A percentile compares a stretch with the other conserved stretches of the same genome.
These are phyloP conservation scores for Dromaius novaehollandiae DNA, from an alignment of 2,113 vertebrate genomes.

Conservation along the genomic window DNA sequence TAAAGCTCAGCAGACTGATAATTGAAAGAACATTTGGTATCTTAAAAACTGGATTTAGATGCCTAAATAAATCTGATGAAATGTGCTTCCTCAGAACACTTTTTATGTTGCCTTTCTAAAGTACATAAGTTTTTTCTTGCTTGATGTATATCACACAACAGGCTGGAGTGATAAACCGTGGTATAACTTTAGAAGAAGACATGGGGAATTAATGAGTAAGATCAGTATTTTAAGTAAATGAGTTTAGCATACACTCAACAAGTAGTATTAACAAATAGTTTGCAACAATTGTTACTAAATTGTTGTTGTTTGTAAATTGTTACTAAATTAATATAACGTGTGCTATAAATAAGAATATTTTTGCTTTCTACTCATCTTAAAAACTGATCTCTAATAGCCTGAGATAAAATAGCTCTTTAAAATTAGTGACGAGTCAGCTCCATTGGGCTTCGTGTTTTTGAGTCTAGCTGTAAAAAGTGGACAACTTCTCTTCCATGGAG, in stretches of 20 bases:
- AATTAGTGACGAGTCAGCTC: too few relatives aligned
- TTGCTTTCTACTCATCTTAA: neutral
- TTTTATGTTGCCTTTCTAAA: neutral
- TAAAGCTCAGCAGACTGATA: neutral
- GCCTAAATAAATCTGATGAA: neutral
- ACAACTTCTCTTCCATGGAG: neutral
- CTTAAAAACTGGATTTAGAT: neutral
- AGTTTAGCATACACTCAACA: neutral
- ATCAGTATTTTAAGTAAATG: neutral
- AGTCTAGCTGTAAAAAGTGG: neutral
- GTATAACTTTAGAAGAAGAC: neutral
- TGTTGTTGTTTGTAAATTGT: neutral
- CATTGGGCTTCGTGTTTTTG: neutral
- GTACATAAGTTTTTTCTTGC: neutral
- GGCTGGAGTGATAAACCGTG: neutral
- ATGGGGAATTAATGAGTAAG: neutral
- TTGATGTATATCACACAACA: neutral
- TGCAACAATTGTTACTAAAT: neutral
- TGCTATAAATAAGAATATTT: neutral
- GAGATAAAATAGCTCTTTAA: neutral
- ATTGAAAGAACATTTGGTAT: neutral
- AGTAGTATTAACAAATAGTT: neutral
- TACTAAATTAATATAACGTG: neutral
- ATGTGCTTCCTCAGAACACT: neutral
- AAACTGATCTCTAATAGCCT: neutral